Evolutionary conservation across 2,888 invertebrate genomes (phyloP).

Genomic region (Philereme transversata): DNA sequence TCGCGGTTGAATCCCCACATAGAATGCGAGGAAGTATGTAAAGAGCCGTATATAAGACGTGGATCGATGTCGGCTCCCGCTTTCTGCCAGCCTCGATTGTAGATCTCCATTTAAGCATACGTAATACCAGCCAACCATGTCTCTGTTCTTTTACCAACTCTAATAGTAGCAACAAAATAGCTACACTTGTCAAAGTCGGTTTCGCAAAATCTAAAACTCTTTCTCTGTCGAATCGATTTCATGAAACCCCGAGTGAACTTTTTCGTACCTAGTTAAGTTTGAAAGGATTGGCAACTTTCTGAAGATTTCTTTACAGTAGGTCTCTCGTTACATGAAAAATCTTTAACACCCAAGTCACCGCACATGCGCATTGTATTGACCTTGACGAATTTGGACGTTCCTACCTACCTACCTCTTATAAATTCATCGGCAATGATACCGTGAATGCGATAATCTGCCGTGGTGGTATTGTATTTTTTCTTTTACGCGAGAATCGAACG

Average conservation of each 20-base stretch:
- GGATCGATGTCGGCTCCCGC: conserved; percentile 77
- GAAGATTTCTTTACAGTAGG: conserved; percentile 44
- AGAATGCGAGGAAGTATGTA: conserved; percentile 76
- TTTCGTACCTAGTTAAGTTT: conserved; percentile 6
- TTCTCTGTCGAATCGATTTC: conserved; percentile 6
- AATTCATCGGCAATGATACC: conserved; percentile 35
- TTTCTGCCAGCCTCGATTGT: conserved; percentile 44
- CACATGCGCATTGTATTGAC: conserved; percentile 74
- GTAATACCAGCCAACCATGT: conserved; percentile 1
- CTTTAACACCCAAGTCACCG: conserved; percentile 64
- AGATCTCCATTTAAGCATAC: conserved; percentile 22
- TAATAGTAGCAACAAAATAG: conserved; percentile 11
- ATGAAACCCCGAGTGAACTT: conserved; percentile 3
- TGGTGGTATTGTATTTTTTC: conserved; percentile 1
- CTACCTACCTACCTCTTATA: conserved; percentile 27
- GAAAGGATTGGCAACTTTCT: conserved; percentile 34
- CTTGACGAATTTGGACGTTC: conserved; percentile 66
- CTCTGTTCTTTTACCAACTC: neutral
- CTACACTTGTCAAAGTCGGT: conserved; percentile 7
- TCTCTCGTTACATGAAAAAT: conserved; percentile 57
- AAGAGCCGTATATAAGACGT: conserved; percentile 73
- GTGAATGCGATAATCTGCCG: conserved; percentile 18
- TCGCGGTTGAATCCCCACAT: conserved; percentile 80
- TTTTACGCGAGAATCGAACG: too few relatives aligned
- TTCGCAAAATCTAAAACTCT: conserved; percentile 12